These are phyloP conservation scores for Kryphioiulus occultus DNA, from an alignment of 2,888 invertebrate species.

Conservation along the genomic window DNA sequence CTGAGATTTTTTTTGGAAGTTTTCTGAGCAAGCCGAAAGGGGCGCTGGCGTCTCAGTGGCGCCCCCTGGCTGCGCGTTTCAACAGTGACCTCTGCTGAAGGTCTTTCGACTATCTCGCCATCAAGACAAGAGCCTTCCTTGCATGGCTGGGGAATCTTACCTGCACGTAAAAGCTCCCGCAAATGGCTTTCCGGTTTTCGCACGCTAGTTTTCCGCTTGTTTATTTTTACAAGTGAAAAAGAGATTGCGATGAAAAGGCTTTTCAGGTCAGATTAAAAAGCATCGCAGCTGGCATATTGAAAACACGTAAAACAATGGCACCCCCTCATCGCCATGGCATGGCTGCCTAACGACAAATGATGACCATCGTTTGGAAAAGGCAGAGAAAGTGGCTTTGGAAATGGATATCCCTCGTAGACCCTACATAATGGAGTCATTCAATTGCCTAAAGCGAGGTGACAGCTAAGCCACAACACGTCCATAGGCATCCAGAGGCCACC, in stretches of 20 bases:
- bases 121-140: neutral
- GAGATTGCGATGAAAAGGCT: slow-evolving; percentile 22
- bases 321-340: neutral
- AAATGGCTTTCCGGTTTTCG: neutral
- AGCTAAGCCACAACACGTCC: neutral
- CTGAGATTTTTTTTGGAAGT: too few species aligned
- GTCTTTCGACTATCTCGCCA: neutral
- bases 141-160: neutral
- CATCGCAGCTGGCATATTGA: slow-evolving; percentile 26
- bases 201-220: slow-evolving; percentile 8
- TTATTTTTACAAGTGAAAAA: slow-evolving; percentile 20
- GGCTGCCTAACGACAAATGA: neutral
- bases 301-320: slow-evolving; percentile 26
- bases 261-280: slow-evolving; percentile 20
- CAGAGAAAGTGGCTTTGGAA: slow-evolving; percentile 8
- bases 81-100: neutral
- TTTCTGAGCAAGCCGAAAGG: too few species aligned
- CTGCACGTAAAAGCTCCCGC: neutral
- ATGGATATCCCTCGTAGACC: slow-evolving; percentile 12
- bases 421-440: slow-evolving; percentile 3
- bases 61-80: too few species aligned
- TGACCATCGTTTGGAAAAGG: slow-evolving; percentile 8
- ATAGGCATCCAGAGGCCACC: neutral
- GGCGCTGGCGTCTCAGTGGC: too few species aligned
- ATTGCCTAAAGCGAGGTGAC: slow-evolving; percentile 26